Conservation (phyloP, 2,797 vertebrate species). For the Psittacula echo region DNA sequence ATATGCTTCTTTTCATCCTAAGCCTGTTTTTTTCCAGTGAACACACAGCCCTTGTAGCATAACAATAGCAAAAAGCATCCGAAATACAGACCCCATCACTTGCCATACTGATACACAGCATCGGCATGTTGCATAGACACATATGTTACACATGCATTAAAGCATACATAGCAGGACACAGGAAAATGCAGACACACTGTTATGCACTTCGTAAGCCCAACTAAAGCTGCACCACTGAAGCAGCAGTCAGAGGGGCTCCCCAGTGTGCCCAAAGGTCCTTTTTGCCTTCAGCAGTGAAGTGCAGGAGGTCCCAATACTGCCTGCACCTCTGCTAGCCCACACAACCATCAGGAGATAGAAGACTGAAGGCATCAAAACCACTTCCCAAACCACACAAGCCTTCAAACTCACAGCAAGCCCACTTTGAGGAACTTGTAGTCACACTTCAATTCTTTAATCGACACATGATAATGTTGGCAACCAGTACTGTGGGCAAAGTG, state of each 20-base stretch:
- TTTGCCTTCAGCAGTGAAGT: not conserved
- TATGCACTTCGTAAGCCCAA: not conserved
- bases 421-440: not conserved
- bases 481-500: not conserved
- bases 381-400: not conserved
- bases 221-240: not conserved
- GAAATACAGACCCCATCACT: not conserved
- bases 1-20: not conserved
- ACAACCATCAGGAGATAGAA: rapidly evolving
- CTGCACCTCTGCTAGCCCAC: not conserved
- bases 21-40: not conserved
- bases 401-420: not conserved
- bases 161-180: rapidly evolving
- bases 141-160: rapidly evolving
- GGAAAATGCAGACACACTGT: rapidly evolving
- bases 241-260: not conserved
- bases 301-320: not conserved
- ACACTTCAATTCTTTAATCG: not conserved
- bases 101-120: not conserved
- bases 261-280: not conserved
- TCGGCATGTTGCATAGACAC: rapidly evolving
- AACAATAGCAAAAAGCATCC: not conserved
- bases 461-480: not conserved
- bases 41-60: not conserved
- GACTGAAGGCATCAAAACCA: not conserved